Evolutionary conservation across 2,888 invertebrate species (phyloP), one percentile per base, ranked within the genome.

Genomic region (Phyllotreta cruciferae): DNA sequence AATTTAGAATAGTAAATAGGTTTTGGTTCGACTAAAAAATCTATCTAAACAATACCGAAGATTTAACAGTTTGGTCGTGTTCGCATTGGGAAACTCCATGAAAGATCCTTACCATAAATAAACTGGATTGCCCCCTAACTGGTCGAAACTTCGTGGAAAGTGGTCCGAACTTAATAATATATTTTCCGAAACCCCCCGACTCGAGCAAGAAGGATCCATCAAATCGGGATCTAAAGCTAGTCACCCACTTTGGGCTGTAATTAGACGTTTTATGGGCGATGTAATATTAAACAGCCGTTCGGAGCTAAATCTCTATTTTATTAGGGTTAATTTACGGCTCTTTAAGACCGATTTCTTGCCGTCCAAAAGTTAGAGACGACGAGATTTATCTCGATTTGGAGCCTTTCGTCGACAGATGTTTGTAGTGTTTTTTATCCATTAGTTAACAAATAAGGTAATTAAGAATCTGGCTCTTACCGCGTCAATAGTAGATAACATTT

Each of bases 291-390:
- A 65, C 64, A 64, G 63, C 55, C 66, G 54, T 62, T 67, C 49
- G 56, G 55, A 36, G 55, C 58, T 60, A 64, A 66, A 66, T 66
- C 64, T 56, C 57, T 64, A 63, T 64, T 67, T 70, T 55, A 68
- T 66, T 60, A 63, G 64, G 66, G 64, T 66, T 64, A 66, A 67
- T 70, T 66, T 66, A 66, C 64, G 66, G 62, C 54, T 57, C 24
- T 49, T 57, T 39, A 49, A 49, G 57, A 34, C 57, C 57, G 34
- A 49, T 57, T 57, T 57, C 57, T 57, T 57, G 39, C 55, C 24
- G 24, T 24, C 9, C 13, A 9, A 56, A 56, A 56, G 45, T 56
- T 56, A 11, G 38, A 52, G 52, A 52, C 52, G 13, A 37, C 24
- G 52, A 7, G 37, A 49, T 49, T 52, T 52, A 14, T 52, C 52